Percentiles rank a stretch among this genome's conserved stretches.
These are phyloP conservation scores for Drosophila ananassae DNA, from an alignment of 1,140 invertebrate genomes.

Conservation along the genomic window DNA sequence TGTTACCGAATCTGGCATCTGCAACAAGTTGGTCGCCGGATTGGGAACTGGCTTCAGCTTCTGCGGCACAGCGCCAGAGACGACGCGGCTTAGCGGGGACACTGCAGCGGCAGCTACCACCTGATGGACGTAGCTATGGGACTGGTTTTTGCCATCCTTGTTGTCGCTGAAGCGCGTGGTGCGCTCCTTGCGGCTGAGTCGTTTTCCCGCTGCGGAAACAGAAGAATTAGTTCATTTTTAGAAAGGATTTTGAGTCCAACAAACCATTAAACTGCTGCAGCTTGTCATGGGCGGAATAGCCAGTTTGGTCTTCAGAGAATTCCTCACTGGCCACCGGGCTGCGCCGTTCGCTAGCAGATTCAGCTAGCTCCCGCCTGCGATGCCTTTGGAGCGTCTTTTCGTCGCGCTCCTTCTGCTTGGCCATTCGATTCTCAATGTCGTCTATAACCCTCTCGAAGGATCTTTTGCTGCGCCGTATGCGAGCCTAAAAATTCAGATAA, in stretches of 20 bases:
- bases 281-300: constrained; percentile 52
- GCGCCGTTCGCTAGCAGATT: constrained; percentile 24
- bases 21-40: constrained; percentile 67
- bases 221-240: background rate
- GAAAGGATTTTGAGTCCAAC: background rate
- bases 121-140: constrained; percentile 58
- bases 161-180: constrained; percentile 81
- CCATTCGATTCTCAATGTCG: constrained; percentile 77
- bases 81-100: constrained; percentile 7
- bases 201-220: constrained; percentile 48
- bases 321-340: constrained; percentile 14
- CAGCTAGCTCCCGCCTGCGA: constrained; percentile 48
- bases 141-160: constrained; percentile 67
- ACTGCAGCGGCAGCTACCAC: constrained; percentile 39
- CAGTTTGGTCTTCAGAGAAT: constrained; percentile 7
- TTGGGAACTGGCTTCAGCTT: constrained; percentile 66
- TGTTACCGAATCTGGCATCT: constrained; percentile 66
- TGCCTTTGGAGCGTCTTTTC: constrained; percentile 66
- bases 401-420: constrained; percentile 59
- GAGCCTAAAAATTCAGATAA: constrained; percentile 26
- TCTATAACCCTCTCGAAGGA: constrained; percentile 70
- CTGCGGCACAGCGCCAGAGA: constrained; percentile 10
- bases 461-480: constrained; percentile 68
- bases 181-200: constrained; percentile 70
- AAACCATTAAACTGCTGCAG: constrained; percentile 64